These are phyloP conservation scores for Hecatera dysodea DNA, from an alignment of 2,888 invertebrate species.

Conservation along the genomic window DNA sequence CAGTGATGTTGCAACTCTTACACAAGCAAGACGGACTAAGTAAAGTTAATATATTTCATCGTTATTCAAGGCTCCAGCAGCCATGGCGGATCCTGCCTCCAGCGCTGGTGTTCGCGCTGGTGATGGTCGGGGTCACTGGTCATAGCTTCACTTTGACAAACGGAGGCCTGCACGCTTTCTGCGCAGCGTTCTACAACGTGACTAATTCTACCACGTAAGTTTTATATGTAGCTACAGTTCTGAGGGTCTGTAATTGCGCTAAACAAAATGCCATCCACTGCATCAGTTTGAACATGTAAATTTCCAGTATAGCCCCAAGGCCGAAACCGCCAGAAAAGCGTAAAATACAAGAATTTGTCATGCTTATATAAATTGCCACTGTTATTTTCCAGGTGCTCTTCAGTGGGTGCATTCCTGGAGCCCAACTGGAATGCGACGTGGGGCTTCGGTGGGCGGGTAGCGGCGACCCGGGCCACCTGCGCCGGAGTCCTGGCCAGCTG, in stretches of 20 bases:
- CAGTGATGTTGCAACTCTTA: too few species aligned
- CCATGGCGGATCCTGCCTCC: conserved; percentile 87
- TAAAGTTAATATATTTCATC: not conserved
- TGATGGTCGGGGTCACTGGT: conserved; percentile 84
- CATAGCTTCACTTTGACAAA: conserved; percentile 84
- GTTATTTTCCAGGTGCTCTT: conserved; percentile 78
- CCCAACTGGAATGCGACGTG: conserved; percentile 75
- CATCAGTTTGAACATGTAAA: too few species aligned
- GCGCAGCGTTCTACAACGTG: conserved; percentile 79
- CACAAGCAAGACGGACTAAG: not conserved
- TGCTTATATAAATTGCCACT: not conserved
- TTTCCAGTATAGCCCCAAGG: too few species aligned
- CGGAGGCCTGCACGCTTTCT: conserved; percentile 82
- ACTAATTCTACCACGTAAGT: conserved; percentile 85
- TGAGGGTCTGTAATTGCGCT: too few species aligned
- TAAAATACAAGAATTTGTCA: not conserved
- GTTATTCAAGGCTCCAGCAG: conserved; percentile 76
- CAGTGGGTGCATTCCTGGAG: conserved; percentile 78
- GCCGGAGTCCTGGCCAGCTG: conserved; percentile 84
- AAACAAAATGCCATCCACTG: too few species aligned
- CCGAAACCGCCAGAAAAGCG: too few species aligned
- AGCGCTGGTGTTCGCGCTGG: conserved; percentile 82
- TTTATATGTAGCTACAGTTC: too few species aligned
- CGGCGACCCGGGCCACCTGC: conserved; percentile 79
- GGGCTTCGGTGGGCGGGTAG: conserved; percentile 77